These are phyloP conservation scores for Melanaphis sacchari DNA, from an alignment of 1,140 invertebrate genomes.

Conservation along the genomic window DNA sequence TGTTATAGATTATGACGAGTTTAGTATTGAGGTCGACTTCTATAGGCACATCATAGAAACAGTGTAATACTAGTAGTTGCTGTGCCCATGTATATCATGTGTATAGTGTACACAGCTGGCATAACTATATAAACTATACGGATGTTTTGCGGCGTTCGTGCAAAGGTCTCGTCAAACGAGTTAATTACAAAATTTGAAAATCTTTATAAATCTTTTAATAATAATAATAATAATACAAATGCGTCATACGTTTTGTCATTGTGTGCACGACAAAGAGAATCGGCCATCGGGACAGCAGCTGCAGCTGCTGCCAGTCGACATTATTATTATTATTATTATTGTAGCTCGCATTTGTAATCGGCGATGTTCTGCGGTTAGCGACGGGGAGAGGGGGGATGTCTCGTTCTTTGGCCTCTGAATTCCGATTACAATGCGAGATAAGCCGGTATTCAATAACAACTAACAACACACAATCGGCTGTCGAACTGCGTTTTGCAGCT, in stretches of 20 bases:
- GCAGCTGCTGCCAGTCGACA: too few species aligned
- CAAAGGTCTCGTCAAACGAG: too few species aligned
- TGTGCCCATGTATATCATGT: not conserved
- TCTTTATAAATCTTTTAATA: not conserved
- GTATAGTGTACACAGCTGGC: not conserved
- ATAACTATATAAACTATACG: too few species aligned
- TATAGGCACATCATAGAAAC: not conserved
- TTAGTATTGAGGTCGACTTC: not conserved
- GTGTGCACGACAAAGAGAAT: not conserved
- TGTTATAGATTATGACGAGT: not conserved
- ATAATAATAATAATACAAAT: not conserved
- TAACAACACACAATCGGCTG: too few species aligned
- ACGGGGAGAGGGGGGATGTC: not conserved
- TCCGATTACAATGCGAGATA: conserved; percentile 5
- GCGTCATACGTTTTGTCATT: not conserved
- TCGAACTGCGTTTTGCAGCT: not conserved
- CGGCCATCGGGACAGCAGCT: not conserved
- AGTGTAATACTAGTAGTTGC: not conserved
- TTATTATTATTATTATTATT: too few species aligned
- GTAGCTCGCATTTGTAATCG: too few species aligned
- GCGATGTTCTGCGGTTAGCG: not conserved
- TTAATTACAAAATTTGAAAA: too few species aligned
- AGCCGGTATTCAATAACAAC: not conserved
- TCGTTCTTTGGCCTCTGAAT: not conserved
- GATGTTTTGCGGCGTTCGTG: too few species aligned